Conservation (phyloP, 2,888 invertebrate genomes). For the Meteorus cinctellus region DNA sequence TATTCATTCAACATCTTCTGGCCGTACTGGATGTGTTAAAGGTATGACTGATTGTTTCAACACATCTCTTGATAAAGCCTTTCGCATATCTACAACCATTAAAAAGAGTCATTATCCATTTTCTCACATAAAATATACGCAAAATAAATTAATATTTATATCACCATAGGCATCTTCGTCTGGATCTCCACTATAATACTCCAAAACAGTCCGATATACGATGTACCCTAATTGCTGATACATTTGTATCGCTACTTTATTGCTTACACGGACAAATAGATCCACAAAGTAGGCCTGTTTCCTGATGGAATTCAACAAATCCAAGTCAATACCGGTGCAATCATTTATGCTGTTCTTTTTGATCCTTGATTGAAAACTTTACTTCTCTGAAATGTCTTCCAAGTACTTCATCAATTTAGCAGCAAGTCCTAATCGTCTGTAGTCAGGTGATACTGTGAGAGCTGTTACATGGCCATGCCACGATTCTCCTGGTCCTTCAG, state of each 20-base stretch:
- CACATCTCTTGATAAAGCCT: constrained; percentile 94
- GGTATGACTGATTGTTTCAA: constrained; percentile 95
- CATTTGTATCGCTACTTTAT: constrained; percentile 98
- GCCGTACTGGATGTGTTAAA: constrained; percentile 92
- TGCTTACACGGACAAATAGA: constrained; percentile 97
- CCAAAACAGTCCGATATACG: constrained; percentile 95
- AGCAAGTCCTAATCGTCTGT: constrained; percentile 92
- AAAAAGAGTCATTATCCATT: background rate
- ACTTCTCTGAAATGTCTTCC: constrained; percentile 97
- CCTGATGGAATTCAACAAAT: constrained; percentile 77
- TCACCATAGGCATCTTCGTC: constrained; percentile 99
- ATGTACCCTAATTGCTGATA: constrained; percentile 97
- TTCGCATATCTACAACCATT: constrained; percentile 93
- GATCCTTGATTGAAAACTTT: constrained; percentile 49
- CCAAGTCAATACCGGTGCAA: background rate
- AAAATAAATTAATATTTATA: constrained; percentile 32
- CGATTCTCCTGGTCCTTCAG: constrained; percentile 95
- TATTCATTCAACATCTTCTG: constrained; percentile 91
- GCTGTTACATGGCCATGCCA: constrained; percentile 99
- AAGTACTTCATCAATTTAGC: constrained; percentile 94
- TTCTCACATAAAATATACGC: background rate
- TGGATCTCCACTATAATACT: constrained; percentile 98
- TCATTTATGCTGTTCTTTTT: background rate
- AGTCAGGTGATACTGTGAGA: constrained; percentile 95
- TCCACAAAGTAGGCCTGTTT: constrained; percentile 98